phyloP scores from a whole-genome alignment of 2,113 vertebrate species.

The Cyprinodon tularosa region DNA sequence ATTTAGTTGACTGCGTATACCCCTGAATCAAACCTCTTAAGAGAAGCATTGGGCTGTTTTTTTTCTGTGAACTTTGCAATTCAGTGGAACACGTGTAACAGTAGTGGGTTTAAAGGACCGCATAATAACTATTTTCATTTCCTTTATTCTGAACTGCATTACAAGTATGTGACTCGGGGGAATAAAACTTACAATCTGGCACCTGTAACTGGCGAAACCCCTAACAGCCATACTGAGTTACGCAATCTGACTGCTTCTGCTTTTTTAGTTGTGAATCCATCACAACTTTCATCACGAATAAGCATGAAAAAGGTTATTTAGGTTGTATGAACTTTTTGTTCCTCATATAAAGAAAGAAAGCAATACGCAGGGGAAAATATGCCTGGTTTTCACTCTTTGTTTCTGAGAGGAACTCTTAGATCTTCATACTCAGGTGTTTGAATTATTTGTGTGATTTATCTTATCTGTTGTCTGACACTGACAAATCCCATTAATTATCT shows the following conservation, averaged over 20 bases:
- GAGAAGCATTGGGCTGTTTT: background rate
- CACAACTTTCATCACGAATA: conserved; percentile 11
- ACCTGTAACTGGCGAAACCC: conserved; percentile 10
- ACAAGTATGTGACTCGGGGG: background rate
- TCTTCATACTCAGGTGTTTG: conserved; percentile 4
- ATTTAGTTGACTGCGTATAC: background rate
- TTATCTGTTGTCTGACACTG: background rate
- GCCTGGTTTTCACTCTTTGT: conserved; percentile 8
- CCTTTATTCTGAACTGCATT: background rate
- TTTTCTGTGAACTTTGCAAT: background rate
- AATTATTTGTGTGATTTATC: background rate
- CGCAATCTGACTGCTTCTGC: conserved; percentile 6
- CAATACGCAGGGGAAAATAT: conserved; percentile 12
- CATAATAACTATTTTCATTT: background rate
- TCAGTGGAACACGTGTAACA: background rate
- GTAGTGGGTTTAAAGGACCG: background rate
- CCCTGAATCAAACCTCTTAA: background rate
- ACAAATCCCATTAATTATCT: background rate
- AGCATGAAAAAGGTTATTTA: conserved; percentile 25
- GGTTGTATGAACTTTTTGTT: conserved; percentile 35
- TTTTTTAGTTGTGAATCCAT: conserved; percentile 14
- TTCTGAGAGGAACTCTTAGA: conserved; percentile 19
- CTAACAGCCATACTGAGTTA: background rate
- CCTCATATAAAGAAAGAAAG: conserved; percentile 33
- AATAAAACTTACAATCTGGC: conserved; percentile 2